Conservation (phyloP, 2,797 vertebrate genomes). For the Pyrocephalus nanus region DNA sequence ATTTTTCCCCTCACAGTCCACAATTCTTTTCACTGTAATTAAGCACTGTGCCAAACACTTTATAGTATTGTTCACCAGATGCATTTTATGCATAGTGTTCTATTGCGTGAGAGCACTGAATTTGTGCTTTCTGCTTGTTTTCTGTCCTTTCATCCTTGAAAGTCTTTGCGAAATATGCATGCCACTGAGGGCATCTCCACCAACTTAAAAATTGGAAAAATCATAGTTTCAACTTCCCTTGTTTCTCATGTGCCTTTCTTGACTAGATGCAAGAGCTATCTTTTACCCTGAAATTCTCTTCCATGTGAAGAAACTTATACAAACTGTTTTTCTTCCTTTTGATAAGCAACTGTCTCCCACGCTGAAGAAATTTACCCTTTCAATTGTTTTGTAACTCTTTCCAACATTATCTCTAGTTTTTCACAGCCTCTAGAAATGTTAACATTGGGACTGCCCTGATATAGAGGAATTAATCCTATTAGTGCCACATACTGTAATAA, state of each 20-base stretch:
- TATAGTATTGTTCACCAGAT: neutral
- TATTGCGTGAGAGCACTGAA: neutral
- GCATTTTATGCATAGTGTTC: neutral
- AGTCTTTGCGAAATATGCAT: neutral
- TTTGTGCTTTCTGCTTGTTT: slow-evolving; percentile 5
- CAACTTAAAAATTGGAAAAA: neutral
- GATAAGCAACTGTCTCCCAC: neutral
- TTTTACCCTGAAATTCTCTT: neutral
- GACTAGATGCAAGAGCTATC: neutral
- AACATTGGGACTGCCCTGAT: neutral
- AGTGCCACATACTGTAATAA: neutral
- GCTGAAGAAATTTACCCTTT: neutral
- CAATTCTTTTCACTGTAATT: slow-evolving; percentile 46
- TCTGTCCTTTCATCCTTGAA: neutral
- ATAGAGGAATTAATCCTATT: neutral
- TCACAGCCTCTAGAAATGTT: neutral
- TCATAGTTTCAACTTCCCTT: neutral
- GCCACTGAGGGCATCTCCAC: neutral
- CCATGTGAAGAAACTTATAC: neutral
- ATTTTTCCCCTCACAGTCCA: neutral
- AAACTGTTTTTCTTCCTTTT: neutral
- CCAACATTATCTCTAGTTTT: neutral
- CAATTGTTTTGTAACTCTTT: neutral
- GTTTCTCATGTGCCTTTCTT: neutral
- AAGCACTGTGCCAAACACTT: slow-evolving; percentile 15